phyloP scores from a whole-genome alignment of 2,888 invertebrate species.

The Nomada ferruginata region DNA sequence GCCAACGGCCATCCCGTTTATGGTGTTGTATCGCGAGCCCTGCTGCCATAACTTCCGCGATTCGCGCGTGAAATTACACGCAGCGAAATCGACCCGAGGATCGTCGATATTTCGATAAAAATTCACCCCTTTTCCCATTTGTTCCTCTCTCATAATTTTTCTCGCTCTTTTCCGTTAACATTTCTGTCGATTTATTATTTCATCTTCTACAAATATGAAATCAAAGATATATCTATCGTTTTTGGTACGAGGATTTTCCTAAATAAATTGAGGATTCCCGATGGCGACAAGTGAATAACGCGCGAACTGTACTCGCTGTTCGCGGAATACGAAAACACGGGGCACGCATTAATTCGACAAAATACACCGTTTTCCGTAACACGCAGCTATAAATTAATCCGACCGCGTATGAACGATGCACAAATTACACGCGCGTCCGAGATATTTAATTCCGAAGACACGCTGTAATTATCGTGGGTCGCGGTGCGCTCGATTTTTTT shows the following conservation, averaged over 20 bases:
- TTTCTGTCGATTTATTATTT: neutral
- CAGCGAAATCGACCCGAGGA: slow-evolving; percentile 58
- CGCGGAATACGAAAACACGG: slow-evolving; percentile 19
- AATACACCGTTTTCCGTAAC: slow-evolving; percentile 53
- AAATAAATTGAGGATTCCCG: neutral
- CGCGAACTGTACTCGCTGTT: neutral
- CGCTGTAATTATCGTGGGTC: slow-evolving; percentile 61
- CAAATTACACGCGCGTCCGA: slow-evolving; percentile 58
- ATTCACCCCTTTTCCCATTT: slow-evolving; percentile 7
- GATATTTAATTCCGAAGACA: slow-evolving; percentile 64
- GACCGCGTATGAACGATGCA: slow-evolving; percentile 58
- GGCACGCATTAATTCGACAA: slow-evolving; percentile 42
- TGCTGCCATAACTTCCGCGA: slow-evolving; percentile 73
- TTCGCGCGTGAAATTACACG: slow-evolving; percentile 76
- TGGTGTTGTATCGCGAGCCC: slow-evolving; percentile 67
- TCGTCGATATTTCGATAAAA: slow-evolving; percentile 60
- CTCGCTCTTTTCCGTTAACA: neutral
- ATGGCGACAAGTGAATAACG: slow-evolving; percentile 14
- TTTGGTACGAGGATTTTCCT: neutral
- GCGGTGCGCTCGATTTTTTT: slow-evolving; percentile 41
- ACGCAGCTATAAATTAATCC: slow-evolving; percentile 56
- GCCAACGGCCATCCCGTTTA: slow-evolving; percentile 60
- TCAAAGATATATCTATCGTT: too few species aligned
- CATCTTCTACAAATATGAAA: too few species aligned
- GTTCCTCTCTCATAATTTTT: neutral